These are phyloP conservation scores for Hassar affinis DNA, from an alignment of 2,113 vertebrate species.

Conservation along the genomic window DNA sequence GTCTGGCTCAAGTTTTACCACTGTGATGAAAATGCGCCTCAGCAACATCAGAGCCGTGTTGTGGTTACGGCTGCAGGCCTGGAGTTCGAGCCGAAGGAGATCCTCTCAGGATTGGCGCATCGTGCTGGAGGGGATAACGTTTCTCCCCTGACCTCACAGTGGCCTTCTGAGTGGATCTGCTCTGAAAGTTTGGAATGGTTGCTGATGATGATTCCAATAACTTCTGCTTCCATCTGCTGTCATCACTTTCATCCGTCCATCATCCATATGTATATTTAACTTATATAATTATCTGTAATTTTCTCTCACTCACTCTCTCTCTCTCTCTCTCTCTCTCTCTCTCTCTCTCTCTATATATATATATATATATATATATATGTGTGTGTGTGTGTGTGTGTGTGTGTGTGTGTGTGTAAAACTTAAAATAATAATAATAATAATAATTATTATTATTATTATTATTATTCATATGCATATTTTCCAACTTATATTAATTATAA, in stretches of 20 bases:
- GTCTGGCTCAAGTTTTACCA: constrained; percentile 34
- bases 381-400: too few species aligned
- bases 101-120: constrained; percentile 34
- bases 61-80: constrained; percentile 11
- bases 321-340: too few species aligned
- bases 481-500: too few species aligned
- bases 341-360: too few species aligned
- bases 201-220: constrained; percentile 1
- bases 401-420: too few species aligned
- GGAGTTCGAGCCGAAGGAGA: constrained; percentile 14
- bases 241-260: constrained; percentile 9
- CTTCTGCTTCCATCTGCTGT: background rate
- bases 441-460: too few species aligned
- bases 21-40: background rate
- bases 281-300: too few species aligned
- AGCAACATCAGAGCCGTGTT: background rate
- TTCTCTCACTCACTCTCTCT: too few species aligned
- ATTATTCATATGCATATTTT: too few species aligned
- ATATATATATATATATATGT: too few species aligned
- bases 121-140: background rate
- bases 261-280: too few species aligned
- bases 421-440: too few species aligned
- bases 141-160: constrained; percentile 27
- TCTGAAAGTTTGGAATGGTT: constrained; percentile 31
- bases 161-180: constrained; percentile 18